phyloP scores from a whole-genome alignment of 2,113 vertebrate genomes.

The Peromyscus leucopus region DNA sequence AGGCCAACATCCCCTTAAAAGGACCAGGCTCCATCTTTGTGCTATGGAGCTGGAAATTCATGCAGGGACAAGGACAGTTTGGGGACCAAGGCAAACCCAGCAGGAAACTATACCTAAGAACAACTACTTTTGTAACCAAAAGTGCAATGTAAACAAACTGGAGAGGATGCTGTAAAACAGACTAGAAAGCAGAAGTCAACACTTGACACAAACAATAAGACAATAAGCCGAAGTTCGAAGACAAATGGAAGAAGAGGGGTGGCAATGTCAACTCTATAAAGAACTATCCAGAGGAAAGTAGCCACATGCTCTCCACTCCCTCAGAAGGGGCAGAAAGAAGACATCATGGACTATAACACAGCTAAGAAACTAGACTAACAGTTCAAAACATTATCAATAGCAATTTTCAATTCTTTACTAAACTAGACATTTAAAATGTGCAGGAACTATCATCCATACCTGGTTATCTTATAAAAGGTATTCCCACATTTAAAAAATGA shows the following conservation, averaged over 20 bases:
- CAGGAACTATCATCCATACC: neutral
- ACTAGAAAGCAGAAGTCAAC: constrained; percentile 24
- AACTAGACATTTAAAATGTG: neutral
- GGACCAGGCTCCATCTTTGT: neutral
- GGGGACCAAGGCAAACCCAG: neutral
- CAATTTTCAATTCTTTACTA: constrained; percentile 5
- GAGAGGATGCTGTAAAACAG: constrained; percentile 20
- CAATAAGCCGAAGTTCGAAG: neutral
- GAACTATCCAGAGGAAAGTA: constrained; percentile 30
- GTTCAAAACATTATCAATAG: neutral
- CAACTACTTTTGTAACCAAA: neutral
- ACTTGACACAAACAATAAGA: neutral
- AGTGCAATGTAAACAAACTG: neutral
- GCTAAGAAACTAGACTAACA: constrained; percentile 23
- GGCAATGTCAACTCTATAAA: constrained; percentile 29
- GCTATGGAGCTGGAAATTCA: neutral
- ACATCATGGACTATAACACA: neutral
- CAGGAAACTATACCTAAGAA: neutral
- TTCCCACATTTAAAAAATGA: constrained; percentile 31
- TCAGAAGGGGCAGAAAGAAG: constrained; percentile 13
- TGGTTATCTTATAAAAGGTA: neutral
- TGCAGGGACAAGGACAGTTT: fast-evolving
- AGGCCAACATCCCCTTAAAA: neutral
- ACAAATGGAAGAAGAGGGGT: constrained; percentile 20
- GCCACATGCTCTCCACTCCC: constrained; percentile 11